phyloP scores from a whole-genome alignment of 2,888 invertebrate species.

The Dynastes hyllus region DNA sequence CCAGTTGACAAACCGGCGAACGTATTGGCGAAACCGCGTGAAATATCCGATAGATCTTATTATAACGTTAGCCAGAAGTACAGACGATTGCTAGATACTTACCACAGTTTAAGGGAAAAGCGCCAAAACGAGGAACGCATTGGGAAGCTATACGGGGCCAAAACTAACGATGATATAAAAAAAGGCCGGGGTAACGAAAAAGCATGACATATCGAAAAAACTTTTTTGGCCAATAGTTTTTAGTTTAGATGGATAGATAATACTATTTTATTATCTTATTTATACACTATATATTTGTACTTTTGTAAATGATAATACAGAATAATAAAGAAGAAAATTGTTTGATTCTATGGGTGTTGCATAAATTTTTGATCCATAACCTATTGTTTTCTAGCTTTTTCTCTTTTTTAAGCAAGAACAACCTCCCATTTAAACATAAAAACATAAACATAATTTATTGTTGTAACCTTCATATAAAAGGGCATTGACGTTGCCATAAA shows the following conservation, averaged over 20 bases:
- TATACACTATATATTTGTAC: slow-evolving; percentile 38
- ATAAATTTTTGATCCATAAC: no score
- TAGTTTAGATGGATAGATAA: slow-evolving; percentile 60
- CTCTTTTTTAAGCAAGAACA: no score
- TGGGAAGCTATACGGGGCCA: slow-evolving; percentile 62
- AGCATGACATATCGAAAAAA: slow-evolving; percentile 57
- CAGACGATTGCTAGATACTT: slow-evolving; percentile 63
- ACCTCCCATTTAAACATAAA: no score
- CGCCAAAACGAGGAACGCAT: slow-evolving; percentile 62
- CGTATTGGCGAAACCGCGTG: neutral
- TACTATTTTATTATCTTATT: slow-evolving; percentile 44
- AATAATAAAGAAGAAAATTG: neutral
- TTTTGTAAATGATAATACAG: slow-evolving; percentile 13
- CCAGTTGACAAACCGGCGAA: slow-evolving; percentile 36
- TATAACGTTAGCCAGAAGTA: slow-evolving; percentile 60
- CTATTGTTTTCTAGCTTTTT: no score
- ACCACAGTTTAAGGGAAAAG: slow-evolving; percentile 61
- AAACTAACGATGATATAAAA: slow-evolving; percentile 36
- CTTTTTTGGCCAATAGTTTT: slow-evolving; percentile 64
- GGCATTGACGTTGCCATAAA: no score
- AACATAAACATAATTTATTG: no score
- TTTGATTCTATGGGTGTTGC: no score
- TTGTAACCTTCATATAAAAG: no score
- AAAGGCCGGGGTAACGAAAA: slow-evolving; percentile 53
- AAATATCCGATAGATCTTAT: neutral